Conservation (phyloP, 1,140 invertebrate genomes). For the Tetramorium simillimum region DNA sequence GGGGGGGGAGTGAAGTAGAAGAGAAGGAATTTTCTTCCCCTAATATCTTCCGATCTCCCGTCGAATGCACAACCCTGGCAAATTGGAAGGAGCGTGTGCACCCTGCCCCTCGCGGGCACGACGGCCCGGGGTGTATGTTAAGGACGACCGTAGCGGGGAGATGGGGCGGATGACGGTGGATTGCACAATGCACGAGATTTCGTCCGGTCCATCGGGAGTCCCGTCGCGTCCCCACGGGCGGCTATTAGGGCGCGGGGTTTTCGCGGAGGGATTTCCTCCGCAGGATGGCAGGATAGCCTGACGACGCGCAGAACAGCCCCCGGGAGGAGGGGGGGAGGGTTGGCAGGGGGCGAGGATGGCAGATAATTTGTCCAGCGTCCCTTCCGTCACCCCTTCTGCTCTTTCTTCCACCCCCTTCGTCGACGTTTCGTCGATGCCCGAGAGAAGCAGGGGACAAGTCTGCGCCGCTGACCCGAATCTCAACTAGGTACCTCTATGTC, state of each 20-base stretch:
- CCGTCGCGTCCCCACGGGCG: conserved; percentile 74
- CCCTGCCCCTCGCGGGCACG: conserved; percentile 11
- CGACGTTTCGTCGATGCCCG: conserved; percentile 32
- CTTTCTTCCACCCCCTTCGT: conserved; percentile 39
- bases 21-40: conserved; percentile 63
- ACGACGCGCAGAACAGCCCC: conserved; percentile 62
- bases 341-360: conserved; percentile 69
- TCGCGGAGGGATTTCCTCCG: conserved; percentile 56
- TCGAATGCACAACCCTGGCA: conserved; percentile 74
- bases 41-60: conserved; percentile 72
- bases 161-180: conserved; percentile 42
- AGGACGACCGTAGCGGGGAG: not conserved
- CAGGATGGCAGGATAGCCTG: conserved; percentile 62
- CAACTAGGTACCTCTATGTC: conserved; percentile 78
- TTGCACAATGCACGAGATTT: conserved; percentile 81
- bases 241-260: conserved; percentile 76
- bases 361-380: conserved; percentile 82
- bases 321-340: conserved; percentile 64
- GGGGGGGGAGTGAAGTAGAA: not conserved
- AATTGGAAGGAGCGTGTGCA: conserved; percentile 71
- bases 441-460: conserved; percentile 55
- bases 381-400: conserved; percentile 18
- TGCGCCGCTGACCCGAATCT: conserved; percentile 81
- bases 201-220: conserved; percentile 78
- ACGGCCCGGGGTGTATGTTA: conserved; percentile 39